Conservation (phyloP, 1,140 invertebrate genomes). For the Ylistrum balloti region DNA sequence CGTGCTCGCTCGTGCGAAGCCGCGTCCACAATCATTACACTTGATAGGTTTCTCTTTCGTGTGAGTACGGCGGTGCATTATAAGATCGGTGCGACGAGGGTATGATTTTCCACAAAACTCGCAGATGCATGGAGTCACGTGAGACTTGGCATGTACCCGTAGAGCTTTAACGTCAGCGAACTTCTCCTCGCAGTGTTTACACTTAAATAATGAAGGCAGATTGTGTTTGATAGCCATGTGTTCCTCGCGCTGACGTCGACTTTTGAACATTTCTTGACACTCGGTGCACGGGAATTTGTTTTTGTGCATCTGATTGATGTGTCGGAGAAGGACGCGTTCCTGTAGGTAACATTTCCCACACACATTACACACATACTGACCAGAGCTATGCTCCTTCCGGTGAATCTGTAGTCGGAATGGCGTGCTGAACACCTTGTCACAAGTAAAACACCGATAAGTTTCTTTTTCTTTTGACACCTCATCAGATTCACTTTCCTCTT, state of each 20-base stretch:
- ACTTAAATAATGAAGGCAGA: not conserved
- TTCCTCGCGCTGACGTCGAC: not conserved
- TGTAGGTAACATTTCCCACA: slow-evolving; percentile 40
- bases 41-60: slow-evolving; percentile 36
- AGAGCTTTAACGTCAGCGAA: not conserved
- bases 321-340: not conserved
- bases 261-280: slow-evolving; percentile 42
- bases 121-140: slow-evolving; percentile 28
- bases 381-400: not conserved
- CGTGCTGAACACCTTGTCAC: not conserved
- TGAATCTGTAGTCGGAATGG: not conserved
- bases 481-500: not conserved
- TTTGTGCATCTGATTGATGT: slow-evolving; percentile 43
- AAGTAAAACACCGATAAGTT: not conserved
- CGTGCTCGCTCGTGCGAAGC: slow-evolving; percentile 44
- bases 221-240: slow-evolving; percentile 44
- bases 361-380: slow-evolving; percentile 43
- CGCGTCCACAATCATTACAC: slow-evolving; percentile 52
- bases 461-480: not conserved
- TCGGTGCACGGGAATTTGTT: slow-evolving; percentile 40
- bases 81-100: slow-evolving; percentile 41
- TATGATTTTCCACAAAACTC: slow-evolving; percentile 53
- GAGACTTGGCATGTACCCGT: not conserved
- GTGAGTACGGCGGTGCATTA: slow-evolving; percentile 41
- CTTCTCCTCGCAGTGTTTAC: not conserved